Conservation (phyloP, 2,113 vertebrate genomes). For the Dunckerocampus dactyliophorus region DNA sequence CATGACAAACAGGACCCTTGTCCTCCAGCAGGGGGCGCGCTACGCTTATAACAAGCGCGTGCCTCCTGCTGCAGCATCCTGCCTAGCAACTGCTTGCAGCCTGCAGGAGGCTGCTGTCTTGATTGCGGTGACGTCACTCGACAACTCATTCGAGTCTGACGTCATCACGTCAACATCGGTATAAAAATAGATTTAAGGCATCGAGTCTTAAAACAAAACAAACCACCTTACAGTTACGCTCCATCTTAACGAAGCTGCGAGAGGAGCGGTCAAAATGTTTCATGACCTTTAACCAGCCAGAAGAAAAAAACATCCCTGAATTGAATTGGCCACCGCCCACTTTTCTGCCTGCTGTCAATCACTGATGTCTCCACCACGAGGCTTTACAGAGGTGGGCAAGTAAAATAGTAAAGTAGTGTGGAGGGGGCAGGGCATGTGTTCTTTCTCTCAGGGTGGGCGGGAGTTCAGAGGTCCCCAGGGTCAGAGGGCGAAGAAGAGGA, state of each 20-base stretch:
- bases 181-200: constrained; percentile 68
- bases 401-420: no score
- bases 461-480: constrained; percentile 1
- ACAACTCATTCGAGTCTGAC: background rate
- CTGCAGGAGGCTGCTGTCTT: constrained; percentile 9
- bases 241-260: background rate
- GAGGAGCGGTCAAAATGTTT: background rate
- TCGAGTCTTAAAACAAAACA: constrained; percentile 20
- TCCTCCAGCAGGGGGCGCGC: constrained; percentile 54
- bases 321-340: no score
- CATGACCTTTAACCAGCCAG: background rate
- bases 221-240: background rate
- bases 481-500: constrained; percentile 76
- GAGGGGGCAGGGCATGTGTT: background rate
- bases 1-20: background rate
- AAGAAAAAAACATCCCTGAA: no score
- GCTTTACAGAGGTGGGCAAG: no score
- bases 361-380: no score
- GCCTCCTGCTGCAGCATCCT: constrained; percentile 18
- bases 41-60: background rate
- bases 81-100: constrained; percentile 50
- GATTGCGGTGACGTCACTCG: background rate
- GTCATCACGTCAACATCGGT: constrained; percentile 14
- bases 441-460: no score
- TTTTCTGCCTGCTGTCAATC: no score